Percentiles rank a stretch among this genome's conserved stretches.
phyloP scores from a whole-genome alignment of 2,113 vertebrate species.

The Dipodomys spectabilis region DNA sequence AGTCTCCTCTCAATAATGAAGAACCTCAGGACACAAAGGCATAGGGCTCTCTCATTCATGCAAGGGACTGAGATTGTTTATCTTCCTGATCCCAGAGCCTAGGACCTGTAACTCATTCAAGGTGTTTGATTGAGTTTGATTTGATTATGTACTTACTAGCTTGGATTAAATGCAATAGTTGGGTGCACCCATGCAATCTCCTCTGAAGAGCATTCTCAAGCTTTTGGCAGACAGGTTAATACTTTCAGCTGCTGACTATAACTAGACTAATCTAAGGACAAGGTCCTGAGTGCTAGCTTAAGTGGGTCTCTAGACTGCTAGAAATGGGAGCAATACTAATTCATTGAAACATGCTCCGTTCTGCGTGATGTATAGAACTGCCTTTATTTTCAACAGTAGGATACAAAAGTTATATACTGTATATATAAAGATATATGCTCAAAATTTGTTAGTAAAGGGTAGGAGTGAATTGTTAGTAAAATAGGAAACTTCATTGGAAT shows the following conservation, averaged over 20 bases:
- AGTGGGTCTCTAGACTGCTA: conserved; percentile 27
- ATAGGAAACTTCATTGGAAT: neutral
- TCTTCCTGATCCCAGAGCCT: neutral
- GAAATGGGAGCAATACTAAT: conserved; percentile 44
- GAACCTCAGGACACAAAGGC: neutral
- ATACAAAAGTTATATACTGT: neutral
- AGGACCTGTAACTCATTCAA: neutral
- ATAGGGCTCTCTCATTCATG: neutral
- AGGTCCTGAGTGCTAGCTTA: conserved; percentile 12
- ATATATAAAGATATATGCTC: neutral
- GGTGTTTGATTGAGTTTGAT: neutral
- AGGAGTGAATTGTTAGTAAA: neutral
- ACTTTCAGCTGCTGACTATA: neutral
- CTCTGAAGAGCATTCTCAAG: conserved; percentile 18
- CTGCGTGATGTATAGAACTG: neutral
- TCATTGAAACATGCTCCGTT: neutral
- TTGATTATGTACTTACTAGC: conserved; percentile 58
- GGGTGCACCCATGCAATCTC: neutral
- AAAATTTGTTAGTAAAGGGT: neutral
- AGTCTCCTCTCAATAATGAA: neutral
- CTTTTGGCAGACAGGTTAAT: conserved; percentile 37
- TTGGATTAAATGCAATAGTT: conserved; percentile 38
- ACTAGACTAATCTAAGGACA: neutral
- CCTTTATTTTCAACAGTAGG: conserved; percentile 42
- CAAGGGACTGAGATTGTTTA: neutral